phyloP scores from a whole-genome alignment of 2,888 invertebrate genomes.

The Dinocampus coccinellae region DNA sequence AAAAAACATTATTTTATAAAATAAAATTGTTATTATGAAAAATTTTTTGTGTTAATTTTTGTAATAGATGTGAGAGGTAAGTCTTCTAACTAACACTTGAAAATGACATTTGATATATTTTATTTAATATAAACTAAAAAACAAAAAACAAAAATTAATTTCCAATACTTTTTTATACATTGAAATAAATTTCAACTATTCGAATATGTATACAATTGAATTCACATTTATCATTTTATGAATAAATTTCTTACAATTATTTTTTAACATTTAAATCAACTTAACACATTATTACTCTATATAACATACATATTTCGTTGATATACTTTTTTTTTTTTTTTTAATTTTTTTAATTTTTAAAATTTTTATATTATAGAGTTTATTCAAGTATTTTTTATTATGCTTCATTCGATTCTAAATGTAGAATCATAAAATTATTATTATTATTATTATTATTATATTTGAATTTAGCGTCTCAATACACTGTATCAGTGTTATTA shows the following conservation, averaged over 20 bases:
- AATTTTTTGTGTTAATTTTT: constrained; percentile 52
- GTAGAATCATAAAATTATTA: background rate
- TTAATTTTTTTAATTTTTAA: background rate
- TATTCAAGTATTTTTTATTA: background rate
- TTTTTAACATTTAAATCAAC: too few species aligned
- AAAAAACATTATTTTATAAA: constrained; percentile 56
- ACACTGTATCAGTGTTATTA: background rate
- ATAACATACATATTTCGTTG: too few species aligned
- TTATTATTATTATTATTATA: too few species aligned
- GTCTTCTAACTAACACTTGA: background rate
- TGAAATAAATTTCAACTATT: background rate
- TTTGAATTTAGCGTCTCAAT: background rate
- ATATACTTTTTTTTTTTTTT: background rate
- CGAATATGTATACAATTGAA: background rate
- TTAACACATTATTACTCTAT: too few species aligned
- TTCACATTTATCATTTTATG: background rate
- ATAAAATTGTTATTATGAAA: constrained; percentile 51
- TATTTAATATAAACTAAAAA: background rate
- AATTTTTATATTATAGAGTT: background rate
- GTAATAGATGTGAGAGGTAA: background rate
- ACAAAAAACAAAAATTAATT: background rate
- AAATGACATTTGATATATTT: background rate
- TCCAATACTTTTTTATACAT: background rate
- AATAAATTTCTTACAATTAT: background rate
- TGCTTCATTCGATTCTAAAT: background rate